phyloP scores from a whole-genome alignment of 2,888 invertebrate species.

The Mesodorylaimus sp. region DNA sequence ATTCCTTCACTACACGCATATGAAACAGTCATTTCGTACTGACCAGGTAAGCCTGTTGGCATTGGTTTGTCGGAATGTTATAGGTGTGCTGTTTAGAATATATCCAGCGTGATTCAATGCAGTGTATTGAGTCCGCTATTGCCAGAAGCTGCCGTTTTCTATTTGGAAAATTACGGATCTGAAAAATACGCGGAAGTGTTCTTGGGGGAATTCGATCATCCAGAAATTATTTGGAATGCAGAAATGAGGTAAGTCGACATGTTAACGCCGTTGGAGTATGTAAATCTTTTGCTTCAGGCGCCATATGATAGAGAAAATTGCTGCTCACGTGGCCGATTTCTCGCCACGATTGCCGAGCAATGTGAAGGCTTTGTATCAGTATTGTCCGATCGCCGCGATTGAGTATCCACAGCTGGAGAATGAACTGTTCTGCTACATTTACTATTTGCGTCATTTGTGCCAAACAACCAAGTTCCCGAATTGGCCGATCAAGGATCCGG shows the following conservation, averaged over 20 bases:
- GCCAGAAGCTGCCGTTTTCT: constrained; percentile 97
- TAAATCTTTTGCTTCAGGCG: constrained; percentile 40
- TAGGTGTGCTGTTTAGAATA: constrained; percentile 5
- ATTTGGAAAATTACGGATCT: constrained; percentile 89
- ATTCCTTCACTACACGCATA: constrained; percentile 80
- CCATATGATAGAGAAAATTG: constrained; percentile 85
- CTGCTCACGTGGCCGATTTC: constrained; percentile 92
- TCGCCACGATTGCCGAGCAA: constrained; percentile 80
- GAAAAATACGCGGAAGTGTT: constrained; percentile 90
- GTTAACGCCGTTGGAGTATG: constrained; percentile 6
- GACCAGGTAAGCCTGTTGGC: constrained; percentile 65
- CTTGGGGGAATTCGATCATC: constrained; percentile 88
- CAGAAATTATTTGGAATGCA: constrained; percentile 95
- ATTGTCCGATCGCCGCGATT: constrained; percentile 78
- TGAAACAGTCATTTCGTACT: constrained; percentile 78
- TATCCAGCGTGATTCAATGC: constrained; percentile 65
- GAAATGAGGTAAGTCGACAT: constrained; percentile 58
- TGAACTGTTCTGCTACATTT: constrained; percentile 95
- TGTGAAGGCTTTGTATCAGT: constrained; percentile 79
- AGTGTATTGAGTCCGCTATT: constrained; percentile 79
- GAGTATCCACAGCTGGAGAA: constrained; percentile 79
- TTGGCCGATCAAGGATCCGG: constrained; percentile 91
- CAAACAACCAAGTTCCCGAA: constrained; percentile 70
- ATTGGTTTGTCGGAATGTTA: too few species aligned
- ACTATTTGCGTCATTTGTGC: constrained; percentile 86